phyloP scores from a whole-genome alignment of 2,888 invertebrate genomes.

The Trachelus tabidus region DNA sequence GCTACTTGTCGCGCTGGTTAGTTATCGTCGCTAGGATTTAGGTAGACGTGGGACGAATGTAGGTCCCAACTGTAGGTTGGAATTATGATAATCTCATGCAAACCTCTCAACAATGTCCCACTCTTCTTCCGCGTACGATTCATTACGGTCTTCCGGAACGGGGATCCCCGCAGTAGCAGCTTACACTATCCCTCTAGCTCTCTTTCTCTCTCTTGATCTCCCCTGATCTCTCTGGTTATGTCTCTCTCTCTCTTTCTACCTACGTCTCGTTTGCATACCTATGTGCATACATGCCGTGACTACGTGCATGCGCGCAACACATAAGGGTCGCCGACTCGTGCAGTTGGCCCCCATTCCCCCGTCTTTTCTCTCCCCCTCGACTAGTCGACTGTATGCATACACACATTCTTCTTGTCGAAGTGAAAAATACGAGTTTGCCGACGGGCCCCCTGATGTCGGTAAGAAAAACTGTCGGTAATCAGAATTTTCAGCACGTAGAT shows the following conservation, averaged over 20 bases:
- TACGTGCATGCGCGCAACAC: not conserved
- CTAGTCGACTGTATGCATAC: not conserved
- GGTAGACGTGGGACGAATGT: not conserved
- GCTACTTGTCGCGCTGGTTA: not conserved
- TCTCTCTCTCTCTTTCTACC: conserved; percentile 7
- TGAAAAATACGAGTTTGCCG: not conserved
- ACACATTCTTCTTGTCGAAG: not conserved
- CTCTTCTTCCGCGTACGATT: not conserved
- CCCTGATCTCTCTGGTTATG: conserved; percentile 28
- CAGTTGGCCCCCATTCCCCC: not conserved
- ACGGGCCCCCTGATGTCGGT: not conserved
- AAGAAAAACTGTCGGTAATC: not conserved
- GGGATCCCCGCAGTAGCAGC: conserved; percentile 7
- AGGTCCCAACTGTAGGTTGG: conserved; percentile 23
- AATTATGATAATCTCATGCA: conserved; percentile 37
- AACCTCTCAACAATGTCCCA: conserved; percentile 17
- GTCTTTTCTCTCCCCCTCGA: not conserved
- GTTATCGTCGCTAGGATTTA: not conserved
- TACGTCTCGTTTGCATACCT: conserved; percentile 9
- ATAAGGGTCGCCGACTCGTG: not conserved
- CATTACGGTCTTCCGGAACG: not conserved
- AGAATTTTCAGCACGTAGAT: not conserved
- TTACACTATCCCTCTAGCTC: conserved; percentile 15
- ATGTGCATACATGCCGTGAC: not conserved
- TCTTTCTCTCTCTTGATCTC: conserved; percentile 11